phyloP scores from a whole-genome alignment of 2,888 invertebrate species.

The Drosophila pseudotakahashii region DNA sequence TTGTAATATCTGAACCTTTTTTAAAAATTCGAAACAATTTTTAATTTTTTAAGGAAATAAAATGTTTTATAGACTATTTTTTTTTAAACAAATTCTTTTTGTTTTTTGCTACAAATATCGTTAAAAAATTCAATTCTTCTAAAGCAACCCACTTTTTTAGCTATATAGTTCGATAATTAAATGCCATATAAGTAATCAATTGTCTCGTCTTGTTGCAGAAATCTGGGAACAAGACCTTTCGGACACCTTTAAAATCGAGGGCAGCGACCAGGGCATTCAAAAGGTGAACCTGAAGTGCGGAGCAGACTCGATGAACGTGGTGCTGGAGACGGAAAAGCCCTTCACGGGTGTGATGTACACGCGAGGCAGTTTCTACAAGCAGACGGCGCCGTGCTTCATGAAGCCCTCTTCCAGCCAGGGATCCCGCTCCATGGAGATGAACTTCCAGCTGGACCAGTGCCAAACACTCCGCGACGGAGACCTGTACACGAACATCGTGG shows the following conservation, averaged over 20 bases:
- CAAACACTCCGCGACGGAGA: slow-evolving; percentile 86
- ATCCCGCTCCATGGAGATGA: slow-evolving; percentile 85
- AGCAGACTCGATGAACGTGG: slow-evolving; percentile 86
- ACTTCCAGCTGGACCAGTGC: slow-evolving; percentile 86
- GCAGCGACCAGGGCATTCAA: slow-evolving; percentile 86
- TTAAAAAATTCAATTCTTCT: too few species aligned
- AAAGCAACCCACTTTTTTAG: too few species aligned
- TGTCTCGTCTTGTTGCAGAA: slow-evolving; percentile 64
- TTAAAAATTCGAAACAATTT: too few species aligned
- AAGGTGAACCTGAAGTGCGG: slow-evolving; percentile 86
- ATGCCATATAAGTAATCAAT: background rate
- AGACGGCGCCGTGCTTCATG: slow-evolving; percentile 86
- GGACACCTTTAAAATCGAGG: slow-evolving; percentile 86
- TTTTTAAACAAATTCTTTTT: too few species aligned
- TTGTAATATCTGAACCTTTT: too few species aligned
- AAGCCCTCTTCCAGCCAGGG: slow-evolving; percentile 84
- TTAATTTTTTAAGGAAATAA: too few species aligned
- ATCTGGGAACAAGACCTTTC: slow-evolving; percentile 85
- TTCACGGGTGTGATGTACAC: slow-evolving; percentile 88
- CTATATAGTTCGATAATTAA: too few species aligned
- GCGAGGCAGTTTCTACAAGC: slow-evolving; percentile 86
- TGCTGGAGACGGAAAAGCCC: slow-evolving; percentile 85
- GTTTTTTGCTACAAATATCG: too few species aligned
- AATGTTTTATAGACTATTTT: too few species aligned
- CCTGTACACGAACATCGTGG: slow-evolving; percentile 87